Percentiles rank a stretch among this genome's conserved stretches.
Conservation (phyloP, 2,113 vertebrate genomes). For the Alethe diademata region DNA sequence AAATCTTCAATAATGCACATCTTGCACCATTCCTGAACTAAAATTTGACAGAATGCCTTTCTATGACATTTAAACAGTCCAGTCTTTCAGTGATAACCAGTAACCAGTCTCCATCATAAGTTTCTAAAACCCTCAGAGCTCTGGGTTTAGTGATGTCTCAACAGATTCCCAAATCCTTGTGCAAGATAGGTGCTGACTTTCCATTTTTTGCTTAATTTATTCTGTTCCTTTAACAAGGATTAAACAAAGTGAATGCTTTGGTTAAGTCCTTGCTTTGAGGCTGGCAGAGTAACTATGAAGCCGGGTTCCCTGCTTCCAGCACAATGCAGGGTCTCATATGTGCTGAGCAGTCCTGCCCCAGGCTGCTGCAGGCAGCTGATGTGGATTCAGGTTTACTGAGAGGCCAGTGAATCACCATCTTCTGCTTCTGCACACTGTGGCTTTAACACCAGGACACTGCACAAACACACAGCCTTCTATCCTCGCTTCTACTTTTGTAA, state of each 20-base stretch:
- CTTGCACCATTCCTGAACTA: background rate
- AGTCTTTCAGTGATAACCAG: background rate
- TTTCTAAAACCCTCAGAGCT: background rate
- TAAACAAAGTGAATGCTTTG: background rate
- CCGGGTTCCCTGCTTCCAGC: accelerated
- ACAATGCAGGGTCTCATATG: background rate
- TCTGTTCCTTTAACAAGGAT: background rate
- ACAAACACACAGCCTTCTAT: background rate
- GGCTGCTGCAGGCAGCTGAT: background rate
- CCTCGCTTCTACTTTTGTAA: background rate
- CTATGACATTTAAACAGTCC: background rate
- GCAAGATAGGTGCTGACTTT: background rate
- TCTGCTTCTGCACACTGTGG: background rate
- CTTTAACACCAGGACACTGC: background rate
- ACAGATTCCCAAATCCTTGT: background rate
- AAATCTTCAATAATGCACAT: background rate
- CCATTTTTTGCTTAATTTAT: background rate
- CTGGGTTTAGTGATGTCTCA: background rate
- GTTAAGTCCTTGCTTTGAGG: background rate
- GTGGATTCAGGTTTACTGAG: background rate
- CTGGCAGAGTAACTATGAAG: background rate
- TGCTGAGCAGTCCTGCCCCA: background rate
- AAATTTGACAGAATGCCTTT: background rate
- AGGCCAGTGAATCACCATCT: accelerated
- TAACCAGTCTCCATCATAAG: background rate